Evolutionary conservation across 2,113 vertebrate genomes (phyloP).

Genomic region (Megatriorchis doriae): DNA sequence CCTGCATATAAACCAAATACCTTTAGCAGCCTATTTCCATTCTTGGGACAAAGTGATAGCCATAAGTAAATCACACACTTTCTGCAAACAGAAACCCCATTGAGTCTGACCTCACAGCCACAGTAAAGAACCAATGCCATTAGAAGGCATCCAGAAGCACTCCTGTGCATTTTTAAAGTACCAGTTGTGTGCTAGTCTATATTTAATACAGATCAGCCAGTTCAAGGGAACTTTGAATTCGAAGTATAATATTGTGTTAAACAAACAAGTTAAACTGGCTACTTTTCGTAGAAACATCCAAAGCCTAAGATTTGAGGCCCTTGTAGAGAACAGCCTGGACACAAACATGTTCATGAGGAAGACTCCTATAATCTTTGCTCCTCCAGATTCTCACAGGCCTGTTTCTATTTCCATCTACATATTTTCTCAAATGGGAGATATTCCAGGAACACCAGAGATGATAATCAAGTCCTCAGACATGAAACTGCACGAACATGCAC

Average conservation of each 20-base stretch:
- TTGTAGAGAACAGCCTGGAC: background rate
- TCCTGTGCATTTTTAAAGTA: background rate
- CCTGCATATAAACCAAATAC: background rate
- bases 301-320: background rate
- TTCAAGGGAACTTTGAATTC: background rate
- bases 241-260: background rate
- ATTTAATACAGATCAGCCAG: background rate
- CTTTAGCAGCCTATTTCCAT: background rate
- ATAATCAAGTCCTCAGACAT: conserved; percentile 28
- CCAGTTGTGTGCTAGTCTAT: background rate
- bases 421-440: background rate
- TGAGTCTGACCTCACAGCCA: background rate
- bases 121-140: background rate
- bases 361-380: background rate
- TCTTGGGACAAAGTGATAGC: background rate
- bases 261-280: background rate
- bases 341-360: background rate
- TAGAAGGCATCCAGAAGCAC: background rate
- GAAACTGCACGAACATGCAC: background rate
- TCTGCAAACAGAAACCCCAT: background rate
- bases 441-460: background rate
- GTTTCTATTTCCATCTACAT: background rate
- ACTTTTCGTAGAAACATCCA: background rate
- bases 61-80: accelerated
- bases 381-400: background rate